Evolutionary conservation across 2,797 vertebrate species (phyloP).

Genomic region (Mus minutoides): DNA sequence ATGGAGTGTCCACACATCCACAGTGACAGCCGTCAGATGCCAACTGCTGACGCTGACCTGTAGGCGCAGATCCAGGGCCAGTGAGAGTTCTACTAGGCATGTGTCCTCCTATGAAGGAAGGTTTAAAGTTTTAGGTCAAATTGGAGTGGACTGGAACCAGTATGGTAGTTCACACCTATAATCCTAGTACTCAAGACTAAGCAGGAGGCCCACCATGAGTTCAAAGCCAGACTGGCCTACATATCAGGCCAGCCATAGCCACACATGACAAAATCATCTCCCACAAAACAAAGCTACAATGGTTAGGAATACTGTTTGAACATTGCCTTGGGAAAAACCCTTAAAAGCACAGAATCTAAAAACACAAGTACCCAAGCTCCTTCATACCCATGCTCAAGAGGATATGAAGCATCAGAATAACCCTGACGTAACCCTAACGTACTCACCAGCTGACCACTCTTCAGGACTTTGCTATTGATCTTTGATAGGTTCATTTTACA

Average conservation of each 20-base stretch:
- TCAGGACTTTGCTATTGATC: slow-evolving; percentile 96
- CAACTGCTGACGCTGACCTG: slow-evolving; percentile 90
- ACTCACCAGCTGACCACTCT: slow-evolving; percentile 96
- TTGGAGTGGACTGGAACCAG: background rate
- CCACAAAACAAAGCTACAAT: background rate
- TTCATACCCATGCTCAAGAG: background rate
- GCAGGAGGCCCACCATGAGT: background rate
- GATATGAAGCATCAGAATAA: slow-evolving; percentile 8
- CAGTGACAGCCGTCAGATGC: slow-evolving; percentile 87
- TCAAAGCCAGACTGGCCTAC: background rate
- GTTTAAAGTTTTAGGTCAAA: background rate
- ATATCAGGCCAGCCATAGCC: background rate
- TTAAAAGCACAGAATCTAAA: slow-evolving; percentile 29
- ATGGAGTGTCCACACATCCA: slow-evolving; percentile 91
- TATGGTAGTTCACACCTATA: background rate
- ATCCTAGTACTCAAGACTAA: background rate
- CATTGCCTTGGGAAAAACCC: background rate
- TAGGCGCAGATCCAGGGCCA: slow-evolving; percentile 92
- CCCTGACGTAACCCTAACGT: background rate
- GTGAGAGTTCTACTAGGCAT: slow-evolving; percentile 94
- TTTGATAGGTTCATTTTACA: slow-evolving; percentile 94
- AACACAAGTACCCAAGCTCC: background rate
- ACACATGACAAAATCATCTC: background rate
- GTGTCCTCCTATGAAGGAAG: slow-evolving; percentile 88
- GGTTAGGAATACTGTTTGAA: background rate